Percentiles rank a stretch among this genome's conserved stretches.
Evolutionary conservation across 2,113 vertebrate genomes (phyloP).

Genomic region (Triplophysa rosa): DNA sequence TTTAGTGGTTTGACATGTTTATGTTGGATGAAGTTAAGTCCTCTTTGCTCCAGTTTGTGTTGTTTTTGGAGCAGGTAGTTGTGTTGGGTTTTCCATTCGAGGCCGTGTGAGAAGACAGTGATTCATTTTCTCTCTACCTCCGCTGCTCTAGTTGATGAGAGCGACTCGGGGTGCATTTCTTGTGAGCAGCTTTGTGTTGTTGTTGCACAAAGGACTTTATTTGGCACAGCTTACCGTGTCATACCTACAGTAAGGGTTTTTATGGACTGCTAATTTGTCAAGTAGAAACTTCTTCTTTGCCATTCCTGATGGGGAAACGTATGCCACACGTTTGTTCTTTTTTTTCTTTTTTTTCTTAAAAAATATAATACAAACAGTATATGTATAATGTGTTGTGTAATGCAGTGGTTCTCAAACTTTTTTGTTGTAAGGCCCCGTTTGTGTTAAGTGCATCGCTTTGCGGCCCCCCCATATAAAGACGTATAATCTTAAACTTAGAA

Average conservation of each 20-base stretch:
- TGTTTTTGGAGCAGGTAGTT: conserved; percentile 37
- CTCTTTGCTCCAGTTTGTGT: conserved; percentile 26
- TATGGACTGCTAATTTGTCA: not conserved
- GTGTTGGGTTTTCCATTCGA: conserved; percentile 33
- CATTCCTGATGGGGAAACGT: not conserved
- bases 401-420: too few relatives aligned
- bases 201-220: not conserved
- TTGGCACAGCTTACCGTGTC: not conserved
- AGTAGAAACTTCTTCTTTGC: too few relatives aligned
- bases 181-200: not conserved
- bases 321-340: not conserved
- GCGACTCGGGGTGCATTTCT: not conserved
- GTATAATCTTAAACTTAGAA: too few relatives aligned
- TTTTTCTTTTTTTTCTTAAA: too few relatives aligned
- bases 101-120: conserved; percentile 26
- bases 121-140: conserved; percentile 31
- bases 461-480: too few relatives aligned
- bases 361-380: too few relatives aligned
- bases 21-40: not conserved
- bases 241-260: conserved; percentile 3
- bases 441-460: too few relatives aligned
- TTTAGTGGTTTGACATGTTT: not conserved
- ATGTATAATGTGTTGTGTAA: too few relatives aligned
- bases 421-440: too few relatives aligned
- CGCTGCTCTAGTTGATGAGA: conserved; percentile 8